Percentiles rank a stretch among this genome's conserved stretches.
Conservation (phyloP, 2,888 invertebrate genomes). For the Melieria omissa region DNA sequence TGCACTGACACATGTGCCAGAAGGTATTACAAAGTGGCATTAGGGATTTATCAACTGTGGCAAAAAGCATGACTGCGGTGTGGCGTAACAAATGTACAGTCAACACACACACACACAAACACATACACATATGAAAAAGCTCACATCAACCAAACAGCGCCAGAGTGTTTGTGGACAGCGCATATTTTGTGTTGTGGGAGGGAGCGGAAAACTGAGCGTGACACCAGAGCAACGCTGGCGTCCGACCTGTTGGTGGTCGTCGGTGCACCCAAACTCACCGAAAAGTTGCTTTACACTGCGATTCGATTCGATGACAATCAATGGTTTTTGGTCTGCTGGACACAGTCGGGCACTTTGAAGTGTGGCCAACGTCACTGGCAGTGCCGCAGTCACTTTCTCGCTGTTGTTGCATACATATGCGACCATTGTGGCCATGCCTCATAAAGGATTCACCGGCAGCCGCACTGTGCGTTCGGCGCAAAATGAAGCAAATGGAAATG, state of each 20-base stretch:
- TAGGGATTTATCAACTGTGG: constrained; percentile 31
- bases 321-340: constrained; percentile 65
- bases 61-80: constrained; percentile 34
- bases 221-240: too few relatives aligned
- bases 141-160: too few relatives aligned
- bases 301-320: constrained; percentile 63
- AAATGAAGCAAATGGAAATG: background rate
- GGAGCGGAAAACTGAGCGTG: too few relatives aligned
- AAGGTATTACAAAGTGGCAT: constrained; percentile 31
- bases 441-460: constrained; percentile 60
- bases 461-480: constrained; percentile 41
- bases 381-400: background rate
- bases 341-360: constrained; percentile 33
- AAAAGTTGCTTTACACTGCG: background rate
- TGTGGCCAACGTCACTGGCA: background rate
- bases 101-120: background rate
- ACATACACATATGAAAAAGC: background rate
- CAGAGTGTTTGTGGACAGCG: too few relatives aligned
- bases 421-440: constrained; percentile 52
- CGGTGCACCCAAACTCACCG: constrained; percentile 2
- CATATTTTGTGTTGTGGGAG: too few relatives aligned
- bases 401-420: background rate
- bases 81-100: constrained; percentile 33
- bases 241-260: too few relatives aligned
- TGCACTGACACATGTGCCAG: background rate